Evolutionary conservation across 2,797 vertebrate species (phyloP).

Genomic region (Mareca strepera): DNA sequence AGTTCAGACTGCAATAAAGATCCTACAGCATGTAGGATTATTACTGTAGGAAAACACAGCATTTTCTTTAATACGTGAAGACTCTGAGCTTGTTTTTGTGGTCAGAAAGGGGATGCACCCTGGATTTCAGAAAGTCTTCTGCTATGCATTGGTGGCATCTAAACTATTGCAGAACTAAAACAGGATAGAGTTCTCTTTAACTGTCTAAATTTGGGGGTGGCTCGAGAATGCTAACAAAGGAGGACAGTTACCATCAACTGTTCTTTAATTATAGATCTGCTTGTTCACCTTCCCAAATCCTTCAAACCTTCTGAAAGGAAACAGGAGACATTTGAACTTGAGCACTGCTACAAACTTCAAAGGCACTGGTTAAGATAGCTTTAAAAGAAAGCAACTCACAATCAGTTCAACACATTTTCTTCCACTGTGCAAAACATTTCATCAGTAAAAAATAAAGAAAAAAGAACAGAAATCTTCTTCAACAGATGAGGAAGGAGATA

Average conservation of each 20-base stretch:
- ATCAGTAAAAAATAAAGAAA: conserved; percentile 2
- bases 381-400: not conserved
- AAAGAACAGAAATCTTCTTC: not conserved
- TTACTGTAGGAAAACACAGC: not conserved
- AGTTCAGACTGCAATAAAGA: not conserved
- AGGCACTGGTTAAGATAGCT: conserved; percentile 34
- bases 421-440: conserved; percentile 18
- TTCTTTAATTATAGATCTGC: conserved; percentile 69
- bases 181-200: conserved; percentile 1
- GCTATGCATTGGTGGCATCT: conserved; percentile 35
- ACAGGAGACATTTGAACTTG: conserved; percentile 67
- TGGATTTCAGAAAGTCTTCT: conserved; percentile 25
- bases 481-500: conserved; percentile 1
- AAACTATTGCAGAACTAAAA: conserved; percentile 52
- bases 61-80: not conserved
- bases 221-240: conserved; percentile 54
- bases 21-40: not conserved
- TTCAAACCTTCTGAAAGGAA: conserved; percentile 51
- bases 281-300: conserved; percentile 70
- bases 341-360: conserved; percentile 39
- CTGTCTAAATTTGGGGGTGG: conserved; percentile 61
- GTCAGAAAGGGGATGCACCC: not conserved
- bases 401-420: not conserved
- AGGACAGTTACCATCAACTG: conserved; percentile 44
- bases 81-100: not conserved